Percentiles rank a stretch among this genome's conserved stretches.
Conservation (phyloP, 2,113 vertebrate genomes). For the Crotalus horridus region DNA sequence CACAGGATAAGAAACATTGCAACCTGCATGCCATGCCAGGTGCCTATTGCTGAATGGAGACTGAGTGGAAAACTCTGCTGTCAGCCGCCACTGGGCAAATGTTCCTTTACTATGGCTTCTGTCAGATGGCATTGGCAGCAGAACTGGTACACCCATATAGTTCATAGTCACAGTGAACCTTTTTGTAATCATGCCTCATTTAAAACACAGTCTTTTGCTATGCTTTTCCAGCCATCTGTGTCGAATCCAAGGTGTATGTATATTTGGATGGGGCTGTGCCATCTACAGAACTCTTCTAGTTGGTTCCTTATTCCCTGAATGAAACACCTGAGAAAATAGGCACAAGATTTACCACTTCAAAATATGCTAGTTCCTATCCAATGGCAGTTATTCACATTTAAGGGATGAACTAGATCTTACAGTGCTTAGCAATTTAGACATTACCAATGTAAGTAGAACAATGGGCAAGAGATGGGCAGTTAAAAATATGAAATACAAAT, state of each 20-base stretch:
- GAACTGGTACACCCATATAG: background rate
- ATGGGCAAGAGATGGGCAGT: background rate
- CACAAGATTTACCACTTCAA: background rate
- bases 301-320: background rate
- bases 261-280: background rate
- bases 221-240: constrained; percentile 4
- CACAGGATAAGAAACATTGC: accelerated
- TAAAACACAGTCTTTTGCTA: background rate
- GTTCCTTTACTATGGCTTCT: constrained; percentile 22
- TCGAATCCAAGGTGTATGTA: background rate
- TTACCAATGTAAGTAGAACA: background rate
- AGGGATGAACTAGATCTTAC: background rate
- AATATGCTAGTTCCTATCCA: background rate
- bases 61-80: background rate
- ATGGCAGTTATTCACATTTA: background rate
- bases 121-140: constrained; percentile 39
- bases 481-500: background rate
- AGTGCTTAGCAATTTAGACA: background rate
- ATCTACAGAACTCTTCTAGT: background rate
- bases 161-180: constrained; percentile 5
- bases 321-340: background rate
- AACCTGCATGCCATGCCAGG: background rate
- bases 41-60: background rate
- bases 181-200: background rate
- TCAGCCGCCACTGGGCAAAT: background rate